Conservation (phyloP, 2,888 invertebrate genomes). For the Cancer borealis region DNA sequence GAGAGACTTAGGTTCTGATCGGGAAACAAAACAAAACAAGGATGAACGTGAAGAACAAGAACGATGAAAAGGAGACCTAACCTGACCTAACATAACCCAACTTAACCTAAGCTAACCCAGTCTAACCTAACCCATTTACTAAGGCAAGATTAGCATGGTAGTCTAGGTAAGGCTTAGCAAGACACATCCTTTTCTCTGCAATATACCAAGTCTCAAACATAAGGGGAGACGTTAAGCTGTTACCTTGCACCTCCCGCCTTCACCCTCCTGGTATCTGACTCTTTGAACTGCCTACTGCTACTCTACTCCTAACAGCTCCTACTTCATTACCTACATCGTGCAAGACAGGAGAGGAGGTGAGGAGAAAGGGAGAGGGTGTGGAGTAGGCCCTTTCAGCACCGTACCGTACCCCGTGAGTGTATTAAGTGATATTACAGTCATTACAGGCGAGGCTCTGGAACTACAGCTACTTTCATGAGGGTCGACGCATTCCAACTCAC, state of each 20-base stretch:
- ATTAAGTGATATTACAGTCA: slow-evolving; percentile 14
- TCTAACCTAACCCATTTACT: too few species aligned
- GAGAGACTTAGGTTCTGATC: too few species aligned
- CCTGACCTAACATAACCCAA: too few species aligned
- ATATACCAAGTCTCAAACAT: not conserved
- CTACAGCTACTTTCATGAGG: not conserved
- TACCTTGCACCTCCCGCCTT: not conserved
- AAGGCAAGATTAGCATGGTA: too few species aligned
- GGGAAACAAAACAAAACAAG: too few species aligned
- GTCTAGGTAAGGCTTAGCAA: too few species aligned
- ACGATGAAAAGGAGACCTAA: too few species aligned
- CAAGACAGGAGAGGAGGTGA: not conserved
- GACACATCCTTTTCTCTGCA: not conserved
- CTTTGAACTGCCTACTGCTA: not conserved
- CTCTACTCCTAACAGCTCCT: not conserved
- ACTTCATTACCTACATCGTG: not conserved
- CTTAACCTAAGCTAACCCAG: too few species aligned
- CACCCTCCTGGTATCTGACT: not conserved
- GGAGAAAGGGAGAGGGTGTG: slow-evolving; percentile 8
- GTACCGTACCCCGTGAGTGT: not conserved
- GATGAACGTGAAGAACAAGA: too few species aligned
- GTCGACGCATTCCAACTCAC: not conserved
- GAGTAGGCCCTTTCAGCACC: not conserved
- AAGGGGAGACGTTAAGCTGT: not conserved
- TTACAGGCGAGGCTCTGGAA: not conserved